Base-by-base conservation (phyloP, 1,140 invertebrate genomes). In the Dinoponera quadriceps region DNA sequence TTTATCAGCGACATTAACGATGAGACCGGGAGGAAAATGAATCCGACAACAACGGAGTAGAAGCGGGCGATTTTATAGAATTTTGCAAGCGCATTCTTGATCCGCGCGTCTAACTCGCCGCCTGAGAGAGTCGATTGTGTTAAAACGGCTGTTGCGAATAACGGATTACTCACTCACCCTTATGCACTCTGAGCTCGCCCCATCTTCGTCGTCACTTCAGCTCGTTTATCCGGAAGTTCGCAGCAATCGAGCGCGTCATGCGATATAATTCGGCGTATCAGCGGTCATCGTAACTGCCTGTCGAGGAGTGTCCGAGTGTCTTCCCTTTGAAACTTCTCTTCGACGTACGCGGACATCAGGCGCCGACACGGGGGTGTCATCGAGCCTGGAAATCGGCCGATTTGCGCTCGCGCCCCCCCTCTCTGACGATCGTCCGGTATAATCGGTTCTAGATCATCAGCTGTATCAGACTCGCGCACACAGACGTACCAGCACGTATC, bases 131-230 rank as follows among this genome's bases (percentile, higher is more conserved):
- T n/a, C n/a, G n/a, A n/a, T n/a, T n/a, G n/a, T n/a, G n/a, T n/a
- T n/a, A n/a, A n/a, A n/a, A n/a, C n/a, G n/a, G n/a, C n/a, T n/a
- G n/a, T 55, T 2, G 7, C 44, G 18, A 69, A 5, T 13, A 22
- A 65, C n/a, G 57, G 38, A 57, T 48, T n/a, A n/a, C n/a, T n/a
- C n/a, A n/a, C 75, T 80, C 57, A 80, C 75, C 75, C 38, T 44
- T 80, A 59, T 71, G n/a, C 38, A 33, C 51, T 59, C 44, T 7
- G 22, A 49, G 16, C 2, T 57, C 25, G 69, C 14, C 22, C 25
- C 75, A 80, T 80, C 20, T 71, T 48, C 59, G 33, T 59, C n/a
- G 29, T 57, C n/a, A 27, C 33, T 57, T 44, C 5, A 78, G 29
- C 18, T 33, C 38, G 18, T 55, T 44, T 78, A 57, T 69, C 63